Evolutionary conservation across 1,140 invertebrate genomes (phyloP).

Genomic region (Drosophila gunungcola): DNA sequence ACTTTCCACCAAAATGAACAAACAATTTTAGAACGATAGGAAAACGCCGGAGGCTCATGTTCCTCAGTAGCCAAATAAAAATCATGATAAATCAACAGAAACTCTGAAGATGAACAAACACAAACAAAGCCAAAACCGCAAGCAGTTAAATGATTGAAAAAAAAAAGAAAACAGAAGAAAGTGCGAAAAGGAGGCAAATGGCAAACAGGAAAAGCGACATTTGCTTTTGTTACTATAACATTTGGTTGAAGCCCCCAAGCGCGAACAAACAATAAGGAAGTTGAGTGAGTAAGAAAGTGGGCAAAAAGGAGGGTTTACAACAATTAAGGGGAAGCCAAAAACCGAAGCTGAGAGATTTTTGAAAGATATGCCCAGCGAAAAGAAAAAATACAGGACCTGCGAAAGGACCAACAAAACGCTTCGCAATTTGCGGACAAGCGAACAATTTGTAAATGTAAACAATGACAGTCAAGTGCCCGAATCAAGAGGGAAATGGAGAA

Average conservation of each 20-base stretch:
- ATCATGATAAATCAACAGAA: slow-evolving; percentile 77
- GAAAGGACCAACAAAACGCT: slow-evolving; percentile 50
- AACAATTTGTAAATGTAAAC: slow-evolving; percentile 83
- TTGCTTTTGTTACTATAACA: slow-evolving; percentile 79
- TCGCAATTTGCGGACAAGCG: slow-evolving; percentile 80
- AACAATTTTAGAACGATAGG: slow-evolving; percentile 48
- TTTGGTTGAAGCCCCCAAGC: slow-evolving; percentile 61
- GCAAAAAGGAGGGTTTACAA: neutral
- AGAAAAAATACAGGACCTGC: slow-evolving; percentile 19
- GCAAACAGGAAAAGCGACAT: slow-evolving; percentile 76
- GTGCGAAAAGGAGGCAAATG: slow-evolving; percentile 31
- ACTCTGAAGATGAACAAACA: slow-evolving; percentile 63
- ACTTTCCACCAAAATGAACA: slow-evolving; percentile 50
- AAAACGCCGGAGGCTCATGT: slow-evolving; percentile 20
- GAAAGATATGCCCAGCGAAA: slow-evolving; percentile 58
- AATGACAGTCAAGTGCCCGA: slow-evolving; percentile 79
- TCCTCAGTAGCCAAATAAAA: slow-evolving; percentile 73
- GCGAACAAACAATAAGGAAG: slow-evolving; percentile 37
- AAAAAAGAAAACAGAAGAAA: slow-evolving; percentile 16
- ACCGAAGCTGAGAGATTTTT: slow-evolving; percentile 46
- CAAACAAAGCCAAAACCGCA: slow-evolving; percentile 72
- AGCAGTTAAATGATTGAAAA: slow-evolving; percentile 73
- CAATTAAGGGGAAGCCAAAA: slow-evolving; percentile 23
- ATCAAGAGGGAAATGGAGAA: slow-evolving; percentile 32
- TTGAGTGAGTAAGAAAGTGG: slow-evolving; percentile 36